Conservation (phyloP, 2,888 invertebrate species). For the Holacanthella duospinosa region DNA sequence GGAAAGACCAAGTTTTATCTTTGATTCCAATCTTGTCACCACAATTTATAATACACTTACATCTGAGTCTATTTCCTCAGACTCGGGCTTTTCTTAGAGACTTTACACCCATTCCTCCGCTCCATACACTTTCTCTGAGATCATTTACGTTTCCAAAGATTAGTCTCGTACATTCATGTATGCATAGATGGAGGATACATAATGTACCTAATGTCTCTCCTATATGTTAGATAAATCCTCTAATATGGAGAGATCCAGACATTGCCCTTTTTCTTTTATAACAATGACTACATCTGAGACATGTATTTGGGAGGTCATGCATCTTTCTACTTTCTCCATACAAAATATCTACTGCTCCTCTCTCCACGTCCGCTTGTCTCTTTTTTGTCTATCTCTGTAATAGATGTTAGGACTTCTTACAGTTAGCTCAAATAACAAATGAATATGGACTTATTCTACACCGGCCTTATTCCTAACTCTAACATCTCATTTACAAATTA, state of each 20-base stretch:
- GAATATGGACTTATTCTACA: not conserved
- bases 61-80: constrained; percentile 5
- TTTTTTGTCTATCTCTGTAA: not conserved
- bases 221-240: not conserved
- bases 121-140: not conserved
- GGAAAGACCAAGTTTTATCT: constrained; percentile 32
- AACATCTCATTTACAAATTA: no score
- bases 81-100: not conserved
- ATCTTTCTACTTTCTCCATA: not conserved
- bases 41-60: constrained; percentile 35
- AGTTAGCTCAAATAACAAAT: no score
- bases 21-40: constrained; percentile 35
- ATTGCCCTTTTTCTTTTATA: not conserved
- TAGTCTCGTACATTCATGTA: not conserved
- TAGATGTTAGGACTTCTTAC: not conserved
- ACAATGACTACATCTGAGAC: not conserved
- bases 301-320: not conserved
- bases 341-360: not conserved
- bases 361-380: not conserved
- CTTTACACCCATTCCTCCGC: not conserved
- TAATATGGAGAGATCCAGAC: not conserved
- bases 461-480: no score
- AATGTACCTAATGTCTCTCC: not conserved
- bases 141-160: not conserved
- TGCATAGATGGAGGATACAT: not conserved